Evolutionary conservation across 1,140 invertebrate species (phyloP), one percentile per base, ranked within the genome.

Genomic region (Calosoma granatense): DNA sequence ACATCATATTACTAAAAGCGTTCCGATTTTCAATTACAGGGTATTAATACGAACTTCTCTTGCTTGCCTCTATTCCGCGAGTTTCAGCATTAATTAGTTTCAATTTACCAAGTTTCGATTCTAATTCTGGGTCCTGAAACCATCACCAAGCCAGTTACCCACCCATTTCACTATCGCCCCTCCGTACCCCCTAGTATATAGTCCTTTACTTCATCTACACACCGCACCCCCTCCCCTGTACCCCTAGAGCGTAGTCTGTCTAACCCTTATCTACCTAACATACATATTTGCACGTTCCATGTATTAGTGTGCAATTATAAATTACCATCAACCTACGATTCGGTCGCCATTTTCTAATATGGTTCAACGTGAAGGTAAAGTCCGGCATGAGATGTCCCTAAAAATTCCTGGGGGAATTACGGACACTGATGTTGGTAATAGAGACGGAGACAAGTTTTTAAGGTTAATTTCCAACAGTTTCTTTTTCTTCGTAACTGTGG

Each of bases 51-150:
- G 17, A 47, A 47, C 41, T 47, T 47, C 3, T 11, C 9, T 17
- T 17, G 26, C 14, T 4, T 30, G 26, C 26, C 6, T 30, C 14
- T 30, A 4, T 30, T 4, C 14, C 26, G 6, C 14, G 26, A 30
- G 26, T 30, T 47, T 17, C 41, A 17, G 41, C 41, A 47, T 47
- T 47, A 47, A 47, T 47, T 47, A 47, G 41, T 47, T 47, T 47
- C 41, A 47, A 47, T 47, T 47, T 47, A 47, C 41, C 41, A 47
- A 47, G 41, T 47, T 47, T 47, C 41, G 41, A 47, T 47, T 47
- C 41, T 47, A 47, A 47, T 47, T 47, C 41, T 47, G 26, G 41
- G 41, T 47, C 15, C 15, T 47, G 17, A 4, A 4, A 11, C 41
- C 6, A 9, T 47, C 41, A 4, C 15, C n/a, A 4, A 47, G 9